A percentile compares a stretch with the other conserved stretches of the same genome.
phyloP scores from a whole-genome alignment of 2,888 invertebrate species.

The Gandaritis pyraliata region DNA sequence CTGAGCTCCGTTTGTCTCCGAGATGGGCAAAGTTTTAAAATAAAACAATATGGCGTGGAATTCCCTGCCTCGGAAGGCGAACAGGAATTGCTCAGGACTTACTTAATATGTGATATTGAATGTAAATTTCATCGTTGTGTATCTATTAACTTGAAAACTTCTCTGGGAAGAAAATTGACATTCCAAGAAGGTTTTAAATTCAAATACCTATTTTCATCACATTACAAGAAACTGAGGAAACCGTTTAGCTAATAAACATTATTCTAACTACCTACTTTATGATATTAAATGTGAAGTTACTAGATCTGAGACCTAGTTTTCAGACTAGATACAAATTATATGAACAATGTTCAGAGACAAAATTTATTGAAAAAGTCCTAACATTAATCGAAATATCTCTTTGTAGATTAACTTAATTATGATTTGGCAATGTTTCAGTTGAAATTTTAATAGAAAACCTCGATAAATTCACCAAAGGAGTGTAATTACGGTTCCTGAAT shows the following conservation, averaged over 20 bases:
- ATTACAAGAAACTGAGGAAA: too few species aligned
- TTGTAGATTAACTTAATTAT: too few species aligned
- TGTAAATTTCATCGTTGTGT: constrained; percentile 13
- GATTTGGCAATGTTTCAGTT: constrained; percentile 10
- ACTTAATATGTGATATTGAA: constrained; percentile 19
- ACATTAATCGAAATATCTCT: too few species aligned
- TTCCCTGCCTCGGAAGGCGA: constrained; percentile 11
- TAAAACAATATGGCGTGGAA: constrained; percentile 38
- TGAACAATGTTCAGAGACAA: too few species aligned
- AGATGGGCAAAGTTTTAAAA: constrained; percentile 39
- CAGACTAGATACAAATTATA: too few species aligned
- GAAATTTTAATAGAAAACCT: constrained; percentile 24
- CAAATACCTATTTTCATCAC: too few species aligned
- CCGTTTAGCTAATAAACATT: too few species aligned
- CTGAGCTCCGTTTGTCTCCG: constrained; percentile 33
- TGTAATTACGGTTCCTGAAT: constrained; percentile 21
- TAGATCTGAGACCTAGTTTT: too few species aligned
- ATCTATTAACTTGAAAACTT: background rate
- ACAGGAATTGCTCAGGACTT: constrained; percentile 12
- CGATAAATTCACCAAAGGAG: constrained; percentile 19
- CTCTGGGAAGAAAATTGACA: too few species aligned
- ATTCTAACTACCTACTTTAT: too few species aligned
- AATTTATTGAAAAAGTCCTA: background rate
- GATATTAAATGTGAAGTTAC: too few species aligned
- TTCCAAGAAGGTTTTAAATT: too few species aligned